Percentiles rank a stretch among this genome's conserved stretches.
Evolutionary conservation across 2,113 vertebrate species (phyloP).

Genomic region (Junco hyemalis): DNA sequence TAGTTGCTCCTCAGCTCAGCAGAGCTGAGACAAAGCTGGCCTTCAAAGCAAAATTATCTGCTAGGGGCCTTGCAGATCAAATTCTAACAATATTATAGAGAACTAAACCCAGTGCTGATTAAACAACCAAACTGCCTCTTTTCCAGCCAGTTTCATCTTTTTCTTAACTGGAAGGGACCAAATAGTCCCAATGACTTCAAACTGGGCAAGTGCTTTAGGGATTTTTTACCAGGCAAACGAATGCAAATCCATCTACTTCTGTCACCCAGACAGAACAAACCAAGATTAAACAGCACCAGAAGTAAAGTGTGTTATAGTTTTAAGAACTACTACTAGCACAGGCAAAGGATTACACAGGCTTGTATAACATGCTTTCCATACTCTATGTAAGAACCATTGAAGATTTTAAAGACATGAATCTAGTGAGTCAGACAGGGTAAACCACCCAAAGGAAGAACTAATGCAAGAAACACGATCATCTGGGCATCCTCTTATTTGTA

Average conservation of each 20-base stretch:
- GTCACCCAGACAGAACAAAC: background rate
- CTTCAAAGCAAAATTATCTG: background rate
- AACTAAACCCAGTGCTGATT: background rate
- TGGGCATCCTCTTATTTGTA: background rate
- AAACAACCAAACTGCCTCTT: background rate
- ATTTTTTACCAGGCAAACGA: background rate
- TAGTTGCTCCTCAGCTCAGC: background rate
- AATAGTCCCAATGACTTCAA: background rate
- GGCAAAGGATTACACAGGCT: background rate
- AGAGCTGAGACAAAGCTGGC: background rate
- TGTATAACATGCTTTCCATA: background rate
- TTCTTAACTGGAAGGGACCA: background rate
- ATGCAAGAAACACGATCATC: background rate
- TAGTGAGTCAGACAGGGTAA: background rate
- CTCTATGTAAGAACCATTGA: background rate
- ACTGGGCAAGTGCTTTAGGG: background rate
- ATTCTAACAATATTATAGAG: background rate
- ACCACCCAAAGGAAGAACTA: rapidly evolving
- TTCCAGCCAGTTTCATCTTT: background rate
- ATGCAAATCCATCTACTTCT: background rate
- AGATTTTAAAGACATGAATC: background rate
- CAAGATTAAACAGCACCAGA: background rate
- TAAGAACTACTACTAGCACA: background rate
- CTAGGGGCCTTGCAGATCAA: background rate
- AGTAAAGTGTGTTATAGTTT: background rate